A percentile compares a stretch with the other conserved stretches of the same genome.
Evolutionary conservation across 2,888 invertebrate species (phyloP).

Genomic region (Andrena bicolor): DNA sequence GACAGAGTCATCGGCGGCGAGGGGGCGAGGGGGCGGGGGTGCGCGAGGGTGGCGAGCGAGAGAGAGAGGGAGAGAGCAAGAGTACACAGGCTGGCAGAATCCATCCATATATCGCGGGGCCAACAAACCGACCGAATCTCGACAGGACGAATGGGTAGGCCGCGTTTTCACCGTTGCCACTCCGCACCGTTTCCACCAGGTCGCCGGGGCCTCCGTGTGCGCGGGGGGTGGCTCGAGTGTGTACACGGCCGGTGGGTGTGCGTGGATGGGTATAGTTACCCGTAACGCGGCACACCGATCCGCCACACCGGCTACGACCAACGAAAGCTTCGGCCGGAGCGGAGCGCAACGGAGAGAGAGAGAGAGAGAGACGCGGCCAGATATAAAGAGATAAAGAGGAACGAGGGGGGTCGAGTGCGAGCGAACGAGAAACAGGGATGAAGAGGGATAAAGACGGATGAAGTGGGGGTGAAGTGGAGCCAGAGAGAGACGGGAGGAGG

Average conservation of each 20-base stretch:
- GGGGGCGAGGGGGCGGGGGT: not conserved
- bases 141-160: conserved; percentile 80
- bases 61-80: conserved; percentile 37
- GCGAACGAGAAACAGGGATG: conserved; percentile 11
- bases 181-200: conserved; percentile 64
- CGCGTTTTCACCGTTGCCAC: conserved; percentile 78
- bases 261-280: conserved; percentile 68
- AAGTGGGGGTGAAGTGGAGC: conserved; percentile 36
- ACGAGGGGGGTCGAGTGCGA: conserved; percentile 30
- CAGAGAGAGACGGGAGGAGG: conserved; percentile 50
- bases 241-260: conserved; percentile 20
- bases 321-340: conserved; percentile 68
- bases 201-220: conserved; percentile 17
- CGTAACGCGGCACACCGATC: conserved; percentile 71
- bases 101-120: conserved; percentile 80
- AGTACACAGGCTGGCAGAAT: conserved; percentile 71
- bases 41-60: not conserved
- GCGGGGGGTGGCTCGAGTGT: conserved; percentile 1
- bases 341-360: conserved; percentile 24
- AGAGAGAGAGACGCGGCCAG: conserved; percentile 46
- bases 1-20: conserved; percentile 11
- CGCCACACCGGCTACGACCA: conserved; percentile 65
- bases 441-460: conserved; percentile 37
- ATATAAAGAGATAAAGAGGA: conserved; percentile 64
- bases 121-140: conserved; percentile 83